phyloP scores from a whole-genome alignment of 2,113 vertebrate genomes.

The Ursus arctos region DNA sequence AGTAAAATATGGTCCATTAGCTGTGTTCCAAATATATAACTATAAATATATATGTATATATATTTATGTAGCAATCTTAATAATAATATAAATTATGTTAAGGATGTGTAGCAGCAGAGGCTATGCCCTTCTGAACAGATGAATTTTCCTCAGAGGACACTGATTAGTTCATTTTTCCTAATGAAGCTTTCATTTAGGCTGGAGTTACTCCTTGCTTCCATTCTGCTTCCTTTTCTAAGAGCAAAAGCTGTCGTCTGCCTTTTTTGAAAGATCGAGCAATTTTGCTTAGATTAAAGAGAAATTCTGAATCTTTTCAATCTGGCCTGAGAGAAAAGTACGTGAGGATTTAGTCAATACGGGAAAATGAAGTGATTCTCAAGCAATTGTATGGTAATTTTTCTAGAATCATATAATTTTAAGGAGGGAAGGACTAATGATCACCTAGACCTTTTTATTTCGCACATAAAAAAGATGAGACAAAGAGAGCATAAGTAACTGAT shows the following conservation, averaged over 20 bases:
- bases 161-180: constrained; percentile 87
- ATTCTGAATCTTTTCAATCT: constrained; percentile 34
- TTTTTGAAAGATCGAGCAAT: constrained; percentile 68
- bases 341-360: neutral
- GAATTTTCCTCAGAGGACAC: constrained; percentile 83
- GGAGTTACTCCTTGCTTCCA: constrained; percentile 78
- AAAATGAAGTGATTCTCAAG: neutral
- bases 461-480: neutral
- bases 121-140: constrained; percentile 83
- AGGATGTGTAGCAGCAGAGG: constrained; percentile 82
- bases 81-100: constrained; percentile 88
- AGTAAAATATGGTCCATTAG: constrained; percentile 87
- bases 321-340: neutral
- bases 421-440: neutral
- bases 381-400: neutral
- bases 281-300: constrained; percentile 42
- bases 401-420: neutral
- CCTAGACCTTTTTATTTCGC: neutral
- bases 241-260: constrained; percentile 78
- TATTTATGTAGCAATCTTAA: constrained; percentile 86
- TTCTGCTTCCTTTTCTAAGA: constrained; percentile 76
- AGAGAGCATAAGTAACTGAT: neutral
- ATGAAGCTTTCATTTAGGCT: constrained; percentile 85
- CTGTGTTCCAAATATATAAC: constrained; percentile 78
- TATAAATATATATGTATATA: neutral